Conservation (phyloP, 2,888 invertebrate species). For the Sepiola atlantica region DNA sequence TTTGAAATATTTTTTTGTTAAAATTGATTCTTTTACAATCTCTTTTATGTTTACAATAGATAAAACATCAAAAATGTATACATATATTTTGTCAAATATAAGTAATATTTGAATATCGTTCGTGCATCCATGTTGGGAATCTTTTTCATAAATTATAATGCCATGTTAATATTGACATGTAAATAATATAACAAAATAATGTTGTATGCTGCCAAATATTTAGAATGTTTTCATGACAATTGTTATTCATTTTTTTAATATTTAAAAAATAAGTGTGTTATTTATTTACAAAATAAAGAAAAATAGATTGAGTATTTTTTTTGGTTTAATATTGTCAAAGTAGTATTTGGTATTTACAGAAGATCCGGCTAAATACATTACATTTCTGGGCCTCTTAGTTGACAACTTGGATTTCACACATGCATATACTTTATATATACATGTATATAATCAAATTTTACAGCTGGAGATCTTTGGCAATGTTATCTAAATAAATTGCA, state of each 20-base stretch:
- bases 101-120: not conserved
- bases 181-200: not conserved
- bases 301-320: no score
- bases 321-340: no score
- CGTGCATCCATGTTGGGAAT: not conserved
- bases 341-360: no score
- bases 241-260: no score
- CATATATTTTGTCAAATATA: not conserved
- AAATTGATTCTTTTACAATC: not conserved
- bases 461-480: not conserved
- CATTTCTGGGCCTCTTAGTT: no score
- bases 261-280: no score
- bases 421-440: no score
- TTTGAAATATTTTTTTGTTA: not conserved
- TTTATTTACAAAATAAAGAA: no score
- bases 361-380: no score
- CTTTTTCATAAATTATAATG: not conserved
- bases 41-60: not conserved
- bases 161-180: not conserved
- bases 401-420: no score
- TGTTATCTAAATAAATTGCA: not conserved
- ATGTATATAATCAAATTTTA: not conserved
- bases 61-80: not conserved
- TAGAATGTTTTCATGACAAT: no score
- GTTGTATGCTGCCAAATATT: not conserved